Percentiles rank a stretch among this genome's conserved stretches.
These are phyloP conservation scores for Nezara viridula DNA, from an alignment of 2,888 invertebrate species.

Conservation along the genomic window DNA sequence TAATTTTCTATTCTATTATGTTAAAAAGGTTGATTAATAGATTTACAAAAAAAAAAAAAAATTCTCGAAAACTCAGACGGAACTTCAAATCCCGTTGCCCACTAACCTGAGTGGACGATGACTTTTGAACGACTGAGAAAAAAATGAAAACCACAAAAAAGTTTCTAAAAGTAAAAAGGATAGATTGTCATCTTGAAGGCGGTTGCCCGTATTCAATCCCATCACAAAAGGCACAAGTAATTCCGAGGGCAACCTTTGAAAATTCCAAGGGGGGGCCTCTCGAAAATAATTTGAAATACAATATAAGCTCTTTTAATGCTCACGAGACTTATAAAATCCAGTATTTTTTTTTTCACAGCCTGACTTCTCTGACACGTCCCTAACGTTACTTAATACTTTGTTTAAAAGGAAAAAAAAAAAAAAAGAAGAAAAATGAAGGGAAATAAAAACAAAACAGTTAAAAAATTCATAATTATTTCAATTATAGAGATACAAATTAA, in stretches of 20 bases:
- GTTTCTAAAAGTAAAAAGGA: background rate
- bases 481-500: too few species aligned
- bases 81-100: background rate
- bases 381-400: background rate
- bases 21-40: too few species aligned
- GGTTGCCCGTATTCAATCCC: background rate
- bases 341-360: background rate
- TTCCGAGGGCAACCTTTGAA: background rate
- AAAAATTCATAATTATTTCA: too few species aligned
- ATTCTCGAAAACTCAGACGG: background rate
- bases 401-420: too few species aligned
- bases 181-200: background rate
- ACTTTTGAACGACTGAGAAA: background rate
- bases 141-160: background rate
- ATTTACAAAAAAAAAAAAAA: background rate
- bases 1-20: too few species aligned
- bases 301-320: conserved; percentile 3
- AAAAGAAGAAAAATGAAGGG: too few species aligned
- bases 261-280: background rate
- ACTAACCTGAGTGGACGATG: background rate
- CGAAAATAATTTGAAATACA: conserved; percentile 5
- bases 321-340: background rate
- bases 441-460: too few species aligned
- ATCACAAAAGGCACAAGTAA: background rate
- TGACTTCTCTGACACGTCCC: background rate